Evolutionary conservation across 1,140 invertebrate species (phyloP), one percentile per base, ranked within the genome.

Genomic region (Himalopsyche phryganea): DNA sequence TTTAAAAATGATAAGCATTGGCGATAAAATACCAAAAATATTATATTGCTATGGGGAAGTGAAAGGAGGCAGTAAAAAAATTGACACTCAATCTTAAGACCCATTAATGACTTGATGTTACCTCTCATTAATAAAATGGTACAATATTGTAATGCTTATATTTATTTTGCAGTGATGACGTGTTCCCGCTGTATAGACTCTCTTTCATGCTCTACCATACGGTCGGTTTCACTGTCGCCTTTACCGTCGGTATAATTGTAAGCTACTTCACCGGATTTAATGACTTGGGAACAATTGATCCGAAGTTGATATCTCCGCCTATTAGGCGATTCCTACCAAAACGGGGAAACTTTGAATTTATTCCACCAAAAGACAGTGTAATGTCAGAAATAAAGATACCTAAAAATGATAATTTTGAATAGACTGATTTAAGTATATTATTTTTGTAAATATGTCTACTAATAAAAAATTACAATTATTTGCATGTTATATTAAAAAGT

Each of bases 181-280:
- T 55, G 6, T 63, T 63, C 41, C 15, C 51, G 7, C 10, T 63
- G 23, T 63, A 50, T 20, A 58, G 51, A n/a, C 18, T 63, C 2
- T 54, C 55, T 4, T 63, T 36, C 18, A 63, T 63, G 56, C 35
- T 35, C 9, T 49, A 58, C 20, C 20, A 13, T 1, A 7, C 20
- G 2, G 49, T 84, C 56, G 88, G 85, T 4, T 76, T 79, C 7
- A 51, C 78, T 1, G 77, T 82, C 0, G 83, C 87, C 0, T 67
- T 90, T 14, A 55, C 84, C 1, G 80, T 90, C 1, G 89, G 89
- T 2, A 70, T 82, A 2, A 60, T 86, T 10, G 81, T 86, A 3
- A 86, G 85, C 51, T 82, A 83, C 61, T 38, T 86, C n/a, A 88
- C 87, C 19, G 85, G 87, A 40, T 71, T 78, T 2, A 74, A 72